phyloP scores from a whole-genome alignment of 2,888 invertebrate species.

The Mesoligia furuncula region DNA sequence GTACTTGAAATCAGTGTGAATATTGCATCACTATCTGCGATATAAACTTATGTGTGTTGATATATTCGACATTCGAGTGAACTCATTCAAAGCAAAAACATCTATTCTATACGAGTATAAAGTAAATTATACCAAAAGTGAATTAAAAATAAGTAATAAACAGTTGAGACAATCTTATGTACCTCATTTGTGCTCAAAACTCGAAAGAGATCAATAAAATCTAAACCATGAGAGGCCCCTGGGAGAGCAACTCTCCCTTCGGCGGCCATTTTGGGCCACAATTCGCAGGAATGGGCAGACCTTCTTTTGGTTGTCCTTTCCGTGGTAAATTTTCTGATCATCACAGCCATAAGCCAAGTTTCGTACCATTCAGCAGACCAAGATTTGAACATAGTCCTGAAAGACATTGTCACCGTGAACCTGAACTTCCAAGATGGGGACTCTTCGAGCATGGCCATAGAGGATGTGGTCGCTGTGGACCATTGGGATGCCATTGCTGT shows the following conservation, averaged over 20 bases:
- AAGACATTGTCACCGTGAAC: conserved; percentile 15
- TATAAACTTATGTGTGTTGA: conserved; percentile 15
- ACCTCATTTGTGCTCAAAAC: too few species aligned
- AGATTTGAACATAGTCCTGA: neutral
- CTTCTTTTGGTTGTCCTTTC: conserved; percentile 16
- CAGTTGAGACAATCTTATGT: neutral
- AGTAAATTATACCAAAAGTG: neutral
- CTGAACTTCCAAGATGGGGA: conserved; percentile 11
- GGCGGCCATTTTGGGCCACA: conserved; percentile 10
- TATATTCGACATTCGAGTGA: conserved; percentile 29
- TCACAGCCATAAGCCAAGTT: neutral
- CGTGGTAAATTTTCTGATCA: conserved; percentile 9
- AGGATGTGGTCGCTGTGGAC: neutral
- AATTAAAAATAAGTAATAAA: neutral
- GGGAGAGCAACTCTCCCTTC: conserved; percentile 12
- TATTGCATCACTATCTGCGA: conserved; percentile 24
- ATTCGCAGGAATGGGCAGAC: conserved; percentile 41
- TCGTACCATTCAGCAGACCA: neutral
- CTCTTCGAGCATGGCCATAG: neutral
- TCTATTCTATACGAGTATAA: neutral
- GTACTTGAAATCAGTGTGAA: conserved; percentile 18
- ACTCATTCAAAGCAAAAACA: conserved; percentile 27
- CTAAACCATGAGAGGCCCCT: conserved; percentile 20
- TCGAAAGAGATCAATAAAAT: neutral
- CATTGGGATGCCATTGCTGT: conserved; percentile 7